Conservation (phyloP, 2,113 vertebrate species). For the Alligator mississippiensis region DNA sequence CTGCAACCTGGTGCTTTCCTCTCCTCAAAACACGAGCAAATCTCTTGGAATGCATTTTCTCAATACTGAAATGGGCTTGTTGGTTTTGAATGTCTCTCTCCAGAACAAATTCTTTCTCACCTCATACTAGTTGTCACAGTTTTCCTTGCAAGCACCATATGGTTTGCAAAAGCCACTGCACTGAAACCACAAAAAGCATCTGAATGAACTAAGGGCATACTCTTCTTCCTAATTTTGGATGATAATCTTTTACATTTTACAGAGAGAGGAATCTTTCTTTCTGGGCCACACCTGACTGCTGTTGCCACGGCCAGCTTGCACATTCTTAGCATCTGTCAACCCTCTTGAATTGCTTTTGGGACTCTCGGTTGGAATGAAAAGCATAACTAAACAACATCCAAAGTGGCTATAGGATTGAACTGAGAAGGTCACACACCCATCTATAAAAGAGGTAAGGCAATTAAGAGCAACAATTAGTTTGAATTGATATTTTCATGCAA, state of each 20-base stretch:
- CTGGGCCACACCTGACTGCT: neutral
- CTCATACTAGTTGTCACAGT: neutral
- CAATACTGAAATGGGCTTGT: neutral
- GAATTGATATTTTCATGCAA: neutral
- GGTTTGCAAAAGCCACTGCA: neutral
- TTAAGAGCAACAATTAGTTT: neutral
- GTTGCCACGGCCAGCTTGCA: conserved; percentile 20
- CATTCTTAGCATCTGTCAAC: conserved; percentile 41
- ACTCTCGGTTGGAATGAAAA: neutral
- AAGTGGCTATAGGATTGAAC: neutral
- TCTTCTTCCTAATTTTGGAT: neutral
- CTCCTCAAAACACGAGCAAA: neutral
- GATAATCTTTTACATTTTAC: neutral
- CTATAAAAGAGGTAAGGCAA: neutral
- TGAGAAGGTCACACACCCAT: neutral
- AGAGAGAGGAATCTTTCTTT: conserved; percentile 5
- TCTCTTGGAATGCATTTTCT: neutral
- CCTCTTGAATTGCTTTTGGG: conserved; percentile 45
- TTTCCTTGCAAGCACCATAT: neutral
- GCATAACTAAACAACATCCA: neutral
- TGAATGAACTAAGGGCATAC: neutral
- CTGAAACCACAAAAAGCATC: neutral
- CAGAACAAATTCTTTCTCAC: neutral
- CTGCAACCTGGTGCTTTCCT: neutral
- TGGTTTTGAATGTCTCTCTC: neutral